Base-by-base conservation (phyloP, 1,140 invertebrate genomes). In the Leptopilina clavipes region DNA sequence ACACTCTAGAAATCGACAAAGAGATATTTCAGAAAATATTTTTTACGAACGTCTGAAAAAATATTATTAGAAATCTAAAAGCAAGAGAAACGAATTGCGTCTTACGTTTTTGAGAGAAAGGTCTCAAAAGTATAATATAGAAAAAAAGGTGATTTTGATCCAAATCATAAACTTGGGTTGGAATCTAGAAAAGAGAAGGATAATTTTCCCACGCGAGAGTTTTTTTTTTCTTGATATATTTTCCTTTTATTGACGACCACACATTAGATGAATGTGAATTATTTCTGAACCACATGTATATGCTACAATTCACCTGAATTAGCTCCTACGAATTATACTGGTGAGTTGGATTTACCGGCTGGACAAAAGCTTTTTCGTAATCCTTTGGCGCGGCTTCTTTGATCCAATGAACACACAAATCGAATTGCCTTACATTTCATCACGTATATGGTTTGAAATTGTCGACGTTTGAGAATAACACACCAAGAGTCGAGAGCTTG, bases 371-470 rank as follows among this genome's bases (percentile, higher is more conserved):
- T 83, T 81, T 31, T 75, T 80, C 73, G 78, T 83, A 83, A 83
- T 83, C 82, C 82, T 83, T 83, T 83, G 74, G 79, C 76, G 75
- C 79, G 74, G 79, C 74, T 83, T 76, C 52, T 75, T 81, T 81
- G 75, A 81, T 79, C 78, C 80, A 79, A 45, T 81, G 77, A 80
- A 76, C 70, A 79, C 78, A 81, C 80, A 83, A 83, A 81, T 83
- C 79, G 82, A 83, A 83, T 83, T 56, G 76, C 76, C 70, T 77
- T 71, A 79, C 79, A 77, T 83, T 81, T 81, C 82, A 83, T 79
- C 82, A 83, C 80, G 82, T 83, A 75, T n/a, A n/a, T 77, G 78
- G 73, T 70, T 81, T 73, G 18, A 71, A 81, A 79, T 73, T 65
- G 76, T 65, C 77, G 76, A 73, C 75, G 22, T 75, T 71, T 75